phyloP scores from a whole-genome alignment of 2,888 invertebrate species.

The Tinea trinotella region DNA sequence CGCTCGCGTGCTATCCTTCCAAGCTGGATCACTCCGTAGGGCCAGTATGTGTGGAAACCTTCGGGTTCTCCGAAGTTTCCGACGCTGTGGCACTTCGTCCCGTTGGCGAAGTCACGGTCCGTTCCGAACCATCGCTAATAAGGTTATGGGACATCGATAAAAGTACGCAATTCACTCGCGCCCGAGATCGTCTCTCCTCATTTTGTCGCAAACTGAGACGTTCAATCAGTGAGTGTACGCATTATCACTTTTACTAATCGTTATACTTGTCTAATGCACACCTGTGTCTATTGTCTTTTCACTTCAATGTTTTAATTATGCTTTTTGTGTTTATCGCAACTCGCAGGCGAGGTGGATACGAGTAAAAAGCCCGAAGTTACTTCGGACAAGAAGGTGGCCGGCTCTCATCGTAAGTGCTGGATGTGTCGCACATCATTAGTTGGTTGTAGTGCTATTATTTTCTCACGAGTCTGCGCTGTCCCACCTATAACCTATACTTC shows the following conservation, averaged over 20 bases:
- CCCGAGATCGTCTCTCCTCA: constrained; percentile 57
- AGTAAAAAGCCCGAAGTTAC: constrained; percentile 66
- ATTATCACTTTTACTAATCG: background rate
- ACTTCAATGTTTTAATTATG: constrained; percentile 63
- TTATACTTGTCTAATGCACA: background rate
- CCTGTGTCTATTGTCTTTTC: background rate
- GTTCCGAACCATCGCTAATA: constrained; percentile 58
- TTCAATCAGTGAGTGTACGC: constrained; percentile 58
- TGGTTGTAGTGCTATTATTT: background rate
- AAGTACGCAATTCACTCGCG: constrained; percentile 57
- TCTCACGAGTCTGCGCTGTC: background rate
- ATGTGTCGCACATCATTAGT: constrained; percentile 46
- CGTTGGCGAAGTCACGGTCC: constrained; percentile 50
- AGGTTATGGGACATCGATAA: constrained; percentile 58
- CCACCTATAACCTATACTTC: background rate
- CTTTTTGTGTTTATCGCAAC: constrained; percentile 67
- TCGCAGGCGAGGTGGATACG: constrained; percentile 68
- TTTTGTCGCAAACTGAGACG: constrained; percentile 68
- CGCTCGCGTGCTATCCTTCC: constrained; percentile 44
- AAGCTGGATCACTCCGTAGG: constrained; percentile 67
- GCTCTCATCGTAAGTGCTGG: constrained; percentile 70
- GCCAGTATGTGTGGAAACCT: constrained; percentile 68
- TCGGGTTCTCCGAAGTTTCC: constrained; percentile 52
- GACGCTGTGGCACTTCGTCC: constrained; percentile 48
- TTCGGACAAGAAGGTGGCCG: constrained; percentile 63